A percentile compares a stretch with the other conserved stretches of the same genome.
Conservation (phyloP, 2,888 invertebrate genomes). For the Lamproptera curius region DNA sequence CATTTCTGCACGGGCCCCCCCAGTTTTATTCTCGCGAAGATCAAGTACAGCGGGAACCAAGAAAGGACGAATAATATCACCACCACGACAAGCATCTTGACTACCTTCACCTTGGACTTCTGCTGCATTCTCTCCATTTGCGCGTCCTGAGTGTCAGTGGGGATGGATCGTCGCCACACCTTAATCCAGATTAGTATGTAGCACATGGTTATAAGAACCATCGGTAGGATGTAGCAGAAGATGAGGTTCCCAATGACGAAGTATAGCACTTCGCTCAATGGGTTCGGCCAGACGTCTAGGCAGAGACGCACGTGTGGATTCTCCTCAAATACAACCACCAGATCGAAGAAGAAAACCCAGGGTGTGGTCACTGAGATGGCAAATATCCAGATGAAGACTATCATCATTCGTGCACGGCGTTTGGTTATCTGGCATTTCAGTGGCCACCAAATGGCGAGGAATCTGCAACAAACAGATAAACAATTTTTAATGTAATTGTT, state of each 20-base stretch:
- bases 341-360: slow-evolving; percentile 94
- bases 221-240: slow-evolving; percentile 93
- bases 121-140: slow-evolving; percentile 96
- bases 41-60: slow-evolving; percentile 94
- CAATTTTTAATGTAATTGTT: neutral
- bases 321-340: slow-evolving; percentile 85
- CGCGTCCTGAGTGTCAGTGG: slow-evolving; percentile 93
- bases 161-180: slow-evolving; percentile 92
- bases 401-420: slow-evolving; percentile 90
- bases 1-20: slow-evolving; percentile 85
- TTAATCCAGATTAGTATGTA: slow-evolving; percentile 95
- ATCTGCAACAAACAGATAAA: slow-evolving; percentile 81
- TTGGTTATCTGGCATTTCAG: slow-evolving; percentile 94
- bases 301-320: slow-evolving; percentile 87
- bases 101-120: slow-evolving; percentile 95
- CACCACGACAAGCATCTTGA: slow-evolving; percentile 95
- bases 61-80: slow-evolving; percentile 95
- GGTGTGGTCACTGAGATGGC: slow-evolving; percentile 91
- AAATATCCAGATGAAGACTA: slow-evolving; percentile 93
- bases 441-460: slow-evolving; percentile 97
- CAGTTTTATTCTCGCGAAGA: slow-evolving; percentile 91
- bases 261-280: slow-evolving; percentile 88
- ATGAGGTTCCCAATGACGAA: slow-evolving; percentile 93
- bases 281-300: slow-evolving; percentile 91
- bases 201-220: slow-evolving; percentile 93